Base-by-base conservation (phyloP, 1,140 invertebrate genomes). In the Neomicropteryx cornuta region DNA sequence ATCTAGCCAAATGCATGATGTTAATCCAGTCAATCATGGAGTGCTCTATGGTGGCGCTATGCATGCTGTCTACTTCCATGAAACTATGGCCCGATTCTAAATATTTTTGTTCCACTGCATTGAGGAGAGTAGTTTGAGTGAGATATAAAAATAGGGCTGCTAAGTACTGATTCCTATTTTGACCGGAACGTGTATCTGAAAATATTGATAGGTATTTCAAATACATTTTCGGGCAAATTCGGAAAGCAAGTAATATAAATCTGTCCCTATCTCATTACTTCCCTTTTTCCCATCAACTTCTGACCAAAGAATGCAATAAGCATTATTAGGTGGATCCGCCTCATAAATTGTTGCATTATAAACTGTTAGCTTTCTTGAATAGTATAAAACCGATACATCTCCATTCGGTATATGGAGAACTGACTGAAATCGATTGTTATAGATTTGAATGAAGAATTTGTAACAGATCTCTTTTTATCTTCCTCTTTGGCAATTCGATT, bases 1-100 rank as follows among this genome's bases (percentile, higher is more conserved):
- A 27, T 43, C 38, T 33, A 31, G 41, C 39, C 8, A 31, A 51
- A 54, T 41, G 53, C 53, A 47, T 14, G 37, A 46, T 43, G 36
- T 39, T 39, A 16, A 41, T 19, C 42, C 39, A 44, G 22, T 44
- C 42, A 18, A 45, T 18, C 17, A 50, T 44, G 14, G 39, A 43
- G 34, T 43, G 49, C 33, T 52, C 48, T 13, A 43, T 10, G 20
- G 35, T 22, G 35, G 48, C 37, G 20, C 38, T 39, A 23, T 60
- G 55, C 33, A 60, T 45, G 5, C 38, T 45, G 39, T 60, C 57
- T 16, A 33, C 39, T 39, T 60, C 55, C 51, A 57, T 58, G 22
- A 53, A 51, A 3, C 49, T 49, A 38, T 61, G 57, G 16, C 57
- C 57, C 23, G 40, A 47, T 46, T 57, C 56, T 21, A 63, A 38